phyloP scores from a whole-genome alignment of 2,113 vertebrate species.

The Thamnophis sirtalis region DNA sequence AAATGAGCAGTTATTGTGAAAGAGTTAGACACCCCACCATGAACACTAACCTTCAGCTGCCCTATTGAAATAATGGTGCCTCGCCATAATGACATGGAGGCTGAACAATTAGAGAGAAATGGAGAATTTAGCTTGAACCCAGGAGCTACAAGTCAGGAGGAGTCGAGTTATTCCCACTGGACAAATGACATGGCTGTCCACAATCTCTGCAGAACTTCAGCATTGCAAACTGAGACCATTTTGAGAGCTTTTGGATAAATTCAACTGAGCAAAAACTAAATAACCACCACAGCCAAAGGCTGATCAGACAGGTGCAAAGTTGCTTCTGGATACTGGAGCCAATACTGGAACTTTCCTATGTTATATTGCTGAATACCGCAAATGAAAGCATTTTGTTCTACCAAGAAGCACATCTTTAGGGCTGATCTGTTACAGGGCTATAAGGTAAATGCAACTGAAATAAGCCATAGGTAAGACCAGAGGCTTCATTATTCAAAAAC shows the following conservation, averaged over 20 bases:
- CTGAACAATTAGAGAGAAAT: neutral
- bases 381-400: neutral
- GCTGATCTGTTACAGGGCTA: neutral
- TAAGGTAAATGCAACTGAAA: neutral
- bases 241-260: neutral
- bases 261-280: neutral
- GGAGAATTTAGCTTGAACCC: neutral
- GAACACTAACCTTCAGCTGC: neutral
- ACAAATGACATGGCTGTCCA: neutral
- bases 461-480: neutral
- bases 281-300: neutral
- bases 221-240: neutral
- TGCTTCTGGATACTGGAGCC: neutral
- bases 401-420: neutral
- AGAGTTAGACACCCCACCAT: neutral
- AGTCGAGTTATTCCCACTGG: neutral
- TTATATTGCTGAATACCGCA: neutral
- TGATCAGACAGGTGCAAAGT: neutral
- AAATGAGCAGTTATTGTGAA: neutral
- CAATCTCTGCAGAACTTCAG: neutral
- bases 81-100: neutral
- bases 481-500: neutral
- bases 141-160: neutral
- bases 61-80: neutral
- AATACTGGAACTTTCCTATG: neutral